Evolutionary conservation across 1,140 invertebrate species (phyloP).

Genomic region (Onthophagus taurus): DNA sequence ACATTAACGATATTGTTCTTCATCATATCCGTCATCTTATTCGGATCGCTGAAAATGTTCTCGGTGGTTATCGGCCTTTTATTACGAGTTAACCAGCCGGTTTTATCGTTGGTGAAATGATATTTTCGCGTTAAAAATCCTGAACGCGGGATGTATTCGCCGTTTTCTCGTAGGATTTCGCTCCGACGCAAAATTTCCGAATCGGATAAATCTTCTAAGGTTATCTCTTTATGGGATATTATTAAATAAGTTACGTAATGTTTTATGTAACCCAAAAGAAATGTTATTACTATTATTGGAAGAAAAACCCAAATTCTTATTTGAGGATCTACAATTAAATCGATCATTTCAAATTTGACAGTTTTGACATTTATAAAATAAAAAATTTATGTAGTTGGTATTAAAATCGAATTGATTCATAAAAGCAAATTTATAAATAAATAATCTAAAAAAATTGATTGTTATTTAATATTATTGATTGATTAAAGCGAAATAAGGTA

Average conservation of each 20-base stretch:
- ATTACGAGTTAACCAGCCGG: conserved; percentile 78
- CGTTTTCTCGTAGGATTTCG: conserved; percentile 86
- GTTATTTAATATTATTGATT: too few relatives aligned
- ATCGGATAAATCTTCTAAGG: conserved; percentile 88
- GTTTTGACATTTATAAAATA: too few relatives aligned
- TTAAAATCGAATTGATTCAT: too few relatives aligned
- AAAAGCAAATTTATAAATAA: too few relatives aligned
- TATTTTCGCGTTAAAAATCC: conserved; percentile 86
- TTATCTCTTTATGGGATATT: conserved; percentile 88
- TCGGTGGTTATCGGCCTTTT: conserved; percentile 69
- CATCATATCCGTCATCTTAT: conserved; percentile 95
- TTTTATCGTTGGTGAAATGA: conserved; percentile 87
- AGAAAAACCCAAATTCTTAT: conserved; percentile 96
- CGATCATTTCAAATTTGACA: too few relatives aligned
- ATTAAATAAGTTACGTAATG: conserved; percentile 95
- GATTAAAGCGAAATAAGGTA: too few relatives aligned
- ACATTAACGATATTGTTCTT: conserved; percentile 97
- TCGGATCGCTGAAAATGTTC: conserved; percentile 91
- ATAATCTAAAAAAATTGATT: too few relatives aligned
- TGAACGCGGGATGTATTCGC: conserved; percentile 85
- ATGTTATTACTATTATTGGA: conserved; percentile 93
- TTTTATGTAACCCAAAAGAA: conserved; percentile 88
- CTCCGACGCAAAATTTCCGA: conserved; percentile 63
- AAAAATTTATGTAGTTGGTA: too few relatives aligned
- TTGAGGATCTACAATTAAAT: conserved; percentile 86